Evolutionary conservation across 2,797 vertebrate genomes (phyloP).

Genomic region (Erithacus rubecula): DNA sequence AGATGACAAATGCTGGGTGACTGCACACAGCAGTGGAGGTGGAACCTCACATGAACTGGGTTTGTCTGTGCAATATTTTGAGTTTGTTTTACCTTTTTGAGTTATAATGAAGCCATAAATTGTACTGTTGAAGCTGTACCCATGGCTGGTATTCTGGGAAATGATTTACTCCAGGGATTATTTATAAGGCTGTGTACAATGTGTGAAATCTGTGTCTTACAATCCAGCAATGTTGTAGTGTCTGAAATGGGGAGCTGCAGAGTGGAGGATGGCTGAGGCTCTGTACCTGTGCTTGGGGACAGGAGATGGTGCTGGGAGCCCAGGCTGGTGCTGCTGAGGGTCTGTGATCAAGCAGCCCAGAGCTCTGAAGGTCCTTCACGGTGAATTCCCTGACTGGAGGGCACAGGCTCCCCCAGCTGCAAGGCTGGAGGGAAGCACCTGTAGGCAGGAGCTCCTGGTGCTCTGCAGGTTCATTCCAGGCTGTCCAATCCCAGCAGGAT

Average conservation of each 20-base stretch:
- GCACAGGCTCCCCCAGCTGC: fast-evolving
- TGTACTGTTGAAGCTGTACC: not conserved
- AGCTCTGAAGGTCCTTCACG: fast-evolving
- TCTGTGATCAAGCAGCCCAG: fast-evolving
- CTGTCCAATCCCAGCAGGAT: not conserved
- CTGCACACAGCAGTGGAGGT: not conserved
- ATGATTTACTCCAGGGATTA: not conserved
- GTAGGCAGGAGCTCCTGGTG: fast-evolving
- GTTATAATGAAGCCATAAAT: not conserved
- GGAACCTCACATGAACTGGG: not conserved
- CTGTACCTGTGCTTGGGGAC: fast-evolving
- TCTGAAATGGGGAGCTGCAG: not conserved
- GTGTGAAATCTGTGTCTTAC: not conserved
- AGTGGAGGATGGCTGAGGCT: not conserved
- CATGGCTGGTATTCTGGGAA: not conserved
- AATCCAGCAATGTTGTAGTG: not conserved
- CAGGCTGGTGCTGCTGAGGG: not conserved
- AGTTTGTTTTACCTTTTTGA: not conserved
- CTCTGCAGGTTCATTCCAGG: not conserved
- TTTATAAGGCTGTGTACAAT: not conserved
- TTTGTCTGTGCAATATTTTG: conserved; percentile 46
- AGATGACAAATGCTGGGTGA: not conserved
- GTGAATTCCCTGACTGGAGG: fast-evolving
- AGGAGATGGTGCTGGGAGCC: not conserved
- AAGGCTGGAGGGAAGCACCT: not conserved